Conservation (phyloP, 2,797 vertebrate species). For the Mormyrus proboscirostris region DNA sequence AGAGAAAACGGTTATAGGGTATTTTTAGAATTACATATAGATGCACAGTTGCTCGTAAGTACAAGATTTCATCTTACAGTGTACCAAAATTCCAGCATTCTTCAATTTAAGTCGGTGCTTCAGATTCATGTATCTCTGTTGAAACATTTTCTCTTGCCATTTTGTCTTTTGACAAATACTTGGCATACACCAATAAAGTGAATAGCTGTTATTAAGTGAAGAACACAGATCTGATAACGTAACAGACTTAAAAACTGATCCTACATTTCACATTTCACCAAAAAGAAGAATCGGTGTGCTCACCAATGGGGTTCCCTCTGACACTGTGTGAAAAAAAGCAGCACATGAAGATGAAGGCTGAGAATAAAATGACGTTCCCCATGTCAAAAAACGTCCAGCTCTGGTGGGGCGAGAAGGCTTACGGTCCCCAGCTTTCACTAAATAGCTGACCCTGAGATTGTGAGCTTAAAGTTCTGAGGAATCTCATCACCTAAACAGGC, state of each 20-base stretch:
- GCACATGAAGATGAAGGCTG: slow-evolving; percentile 16
- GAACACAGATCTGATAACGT: neutral
- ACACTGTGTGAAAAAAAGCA: slow-evolving; percentile 21
- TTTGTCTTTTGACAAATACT: neutral
- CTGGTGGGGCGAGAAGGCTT: neutral
- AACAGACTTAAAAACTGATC: neutral
- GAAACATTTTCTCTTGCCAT: neutral
- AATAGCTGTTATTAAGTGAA: neutral
- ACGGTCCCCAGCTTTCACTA: neutral
- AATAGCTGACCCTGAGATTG: neutral
- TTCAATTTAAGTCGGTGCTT: neutral
- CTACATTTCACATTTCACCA: neutral
- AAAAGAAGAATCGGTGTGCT: slow-evolving; percentile 25
- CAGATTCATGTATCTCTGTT: neutral
- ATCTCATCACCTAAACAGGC: neutral
- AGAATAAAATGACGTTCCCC: slow-evolving; percentile 13
- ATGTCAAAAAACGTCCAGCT: slow-evolving; percentile 1
- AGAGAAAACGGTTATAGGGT: neutral
- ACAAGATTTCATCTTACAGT: neutral
- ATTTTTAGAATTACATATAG: neutral
- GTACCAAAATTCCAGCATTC: neutral
- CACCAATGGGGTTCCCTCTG: slow-evolving; percentile 35
- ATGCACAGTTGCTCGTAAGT: neutral
- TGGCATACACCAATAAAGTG: neutral
- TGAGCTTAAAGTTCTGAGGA: neutral